Base-by-base conservation (phyloP, 2,797 vertebrate species). In the Schizothorax lantsangensis region DNA sequence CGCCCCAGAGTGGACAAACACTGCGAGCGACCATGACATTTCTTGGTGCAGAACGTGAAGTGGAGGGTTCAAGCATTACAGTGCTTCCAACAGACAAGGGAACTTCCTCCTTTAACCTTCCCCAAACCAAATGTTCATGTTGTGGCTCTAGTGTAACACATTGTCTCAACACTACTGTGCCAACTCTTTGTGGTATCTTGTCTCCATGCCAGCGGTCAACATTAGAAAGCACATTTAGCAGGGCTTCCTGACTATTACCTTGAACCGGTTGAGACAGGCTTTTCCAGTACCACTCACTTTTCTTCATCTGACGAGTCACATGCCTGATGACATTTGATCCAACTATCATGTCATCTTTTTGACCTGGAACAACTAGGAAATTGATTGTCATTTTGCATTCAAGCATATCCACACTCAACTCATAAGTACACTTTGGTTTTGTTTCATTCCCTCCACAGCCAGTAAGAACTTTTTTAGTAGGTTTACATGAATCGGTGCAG, bases 151-250 rank as follows among this genome's bases (percentile, higher is more conserved):
- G 36, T 11, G 36, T 71, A 9, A n/a, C n/a, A 71, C 3, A 43
- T 14, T 45, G 23, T 26, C 12, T 73, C 40, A 73, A n/a, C 2
- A 73, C 10, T 23, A 73, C 23, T 1, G 71, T 73, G 23, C 40
- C 40, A 47, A 74, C 72, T 74, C 12, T 74, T 43, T 74, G 10
- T 74, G 40, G 40, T 47, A 74, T 74, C 21, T 74, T 45, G 10
- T 74, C 40, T 74, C 23, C 12, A 43, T 74, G 72, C 71, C 71
- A 73, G 21, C 10, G 10, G 7, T 73, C 71, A 43, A 73, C 21
- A n/a, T 45, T n/a, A 23, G 71, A 73, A 6, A 73, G 71, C 19
- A 73, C 12, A 45, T 9, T 73, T 4, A 73, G 40, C 8, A 73
- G 40, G 2, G 40, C 21, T 23, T 73, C 23, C 5, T 73, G 21